Percentiles rank a stretch among this genome's conserved stretches.
phyloP scores from a whole-genome alignment of 2,113 vertebrate species.

The Phaetusa simplex region DNA sequence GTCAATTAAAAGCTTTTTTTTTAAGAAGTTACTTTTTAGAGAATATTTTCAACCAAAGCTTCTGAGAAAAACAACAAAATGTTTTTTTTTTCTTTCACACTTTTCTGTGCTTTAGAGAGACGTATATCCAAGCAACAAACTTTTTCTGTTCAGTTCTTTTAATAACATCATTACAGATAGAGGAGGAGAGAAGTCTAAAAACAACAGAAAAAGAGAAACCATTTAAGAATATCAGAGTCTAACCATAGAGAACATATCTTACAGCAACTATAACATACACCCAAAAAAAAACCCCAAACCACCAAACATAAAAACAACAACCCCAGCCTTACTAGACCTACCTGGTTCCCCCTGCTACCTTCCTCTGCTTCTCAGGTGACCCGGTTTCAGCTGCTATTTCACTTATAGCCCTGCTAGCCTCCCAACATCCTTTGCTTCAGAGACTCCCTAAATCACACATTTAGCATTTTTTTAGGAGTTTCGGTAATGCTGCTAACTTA shows the following conservation, averaged over 20 bases:
- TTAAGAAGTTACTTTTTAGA: background rate
- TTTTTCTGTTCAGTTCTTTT: background rate
- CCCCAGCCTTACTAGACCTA: background rate
- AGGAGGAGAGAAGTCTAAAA: background rate
- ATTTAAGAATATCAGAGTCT: background rate
- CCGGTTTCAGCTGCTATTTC: background rate
- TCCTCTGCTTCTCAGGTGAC: background rate
- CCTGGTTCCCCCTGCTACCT: accelerated
- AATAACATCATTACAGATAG: background rate
- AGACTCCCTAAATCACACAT: background rate
- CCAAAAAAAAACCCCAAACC: no score
- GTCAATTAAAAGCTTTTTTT: background rate
- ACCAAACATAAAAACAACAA: background rate
- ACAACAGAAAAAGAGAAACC: background rate
- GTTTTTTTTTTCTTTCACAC: background rate
- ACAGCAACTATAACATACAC: accelerated
- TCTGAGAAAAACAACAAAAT: background rate
- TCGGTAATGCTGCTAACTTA: background rate
- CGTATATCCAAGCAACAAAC: background rate
- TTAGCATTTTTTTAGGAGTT: background rate
- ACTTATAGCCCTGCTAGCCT: background rate
- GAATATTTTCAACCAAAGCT: background rate
- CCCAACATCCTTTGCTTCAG: background rate
- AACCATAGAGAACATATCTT: accelerated
- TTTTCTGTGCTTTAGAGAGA: background rate